These are phyloP conservation scores for Oegoconia quadripuncta DNA, from an alignment of 2,888 invertebrate species.

Conservation along the genomic window DNA sequence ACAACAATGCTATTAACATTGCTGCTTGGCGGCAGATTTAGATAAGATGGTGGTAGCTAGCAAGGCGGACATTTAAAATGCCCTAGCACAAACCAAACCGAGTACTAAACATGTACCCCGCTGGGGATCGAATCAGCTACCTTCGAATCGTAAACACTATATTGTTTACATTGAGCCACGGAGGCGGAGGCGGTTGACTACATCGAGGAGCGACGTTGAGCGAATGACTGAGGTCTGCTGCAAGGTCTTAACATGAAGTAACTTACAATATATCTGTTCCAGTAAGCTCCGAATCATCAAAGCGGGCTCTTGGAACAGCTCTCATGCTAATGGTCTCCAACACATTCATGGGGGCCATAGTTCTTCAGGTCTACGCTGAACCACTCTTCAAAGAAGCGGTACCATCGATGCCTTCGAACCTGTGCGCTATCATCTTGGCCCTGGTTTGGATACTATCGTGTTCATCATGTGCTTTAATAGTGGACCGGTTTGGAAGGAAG, in stretches of 20 bases:
- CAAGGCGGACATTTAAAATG: too few relatives aligned
- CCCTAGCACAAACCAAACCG: too few relatives aligned
- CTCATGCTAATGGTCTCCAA: constrained; percentile 15
- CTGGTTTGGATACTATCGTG: constrained; percentile 19
- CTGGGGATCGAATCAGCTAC: not conserved
- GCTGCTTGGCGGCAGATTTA: too few relatives aligned
- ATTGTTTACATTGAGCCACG: not conserved
- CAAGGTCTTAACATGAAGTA: too few relatives aligned
- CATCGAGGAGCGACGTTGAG: not conserved
- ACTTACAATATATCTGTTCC: constrained; percentile 15
- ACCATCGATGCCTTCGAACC: constrained; percentile 21
- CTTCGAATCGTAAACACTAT: not conserved
- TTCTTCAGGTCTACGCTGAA: constrained; percentile 24
- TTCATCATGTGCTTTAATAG: constrained; percentile 19
- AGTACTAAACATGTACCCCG: too few relatives aligned
- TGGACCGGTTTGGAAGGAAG: constrained; percentile 24
- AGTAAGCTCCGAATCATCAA: constrained; percentile 49
- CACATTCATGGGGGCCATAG: constrained; percentile 24
- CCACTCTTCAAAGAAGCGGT: constrained; percentile 25
- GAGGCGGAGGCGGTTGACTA: too few relatives aligned
- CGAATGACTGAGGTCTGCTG: too few relatives aligned
- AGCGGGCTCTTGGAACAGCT: constrained; percentile 31
- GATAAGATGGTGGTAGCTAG: too few relatives aligned
- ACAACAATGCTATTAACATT: too few relatives aligned
- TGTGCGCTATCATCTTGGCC: constrained; percentile 23